Base-by-base conservation (phyloP, 1,140 invertebrate genomes). In the Cydia strobilella region DNA sequence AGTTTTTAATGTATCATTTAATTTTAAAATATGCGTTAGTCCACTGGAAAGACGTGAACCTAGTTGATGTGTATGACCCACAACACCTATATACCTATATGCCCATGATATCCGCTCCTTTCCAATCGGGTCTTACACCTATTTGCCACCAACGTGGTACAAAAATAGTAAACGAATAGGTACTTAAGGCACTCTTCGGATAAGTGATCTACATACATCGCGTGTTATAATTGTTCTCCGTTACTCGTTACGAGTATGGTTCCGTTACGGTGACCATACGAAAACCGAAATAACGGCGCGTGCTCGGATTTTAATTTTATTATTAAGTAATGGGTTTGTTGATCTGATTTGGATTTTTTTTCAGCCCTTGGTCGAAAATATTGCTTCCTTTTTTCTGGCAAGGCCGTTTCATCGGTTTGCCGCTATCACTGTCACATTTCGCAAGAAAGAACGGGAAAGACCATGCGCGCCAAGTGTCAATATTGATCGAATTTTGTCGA, bases 261-360 rank as follows among this genome's bases (percentile, higher is more conserved):
- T 78, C 84, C 85, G 85, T 85, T 87, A 87, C 81, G 76, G 81
- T 84, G 84, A 79, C 82, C 83, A 81, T 82, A 80, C 76, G 71
- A 73, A 65, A 73, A 51, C 35, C 59, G 51, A 75, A 65, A 74
- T 80, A 80, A 80, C 76, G 76, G 77, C 79, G 76, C 77, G 77
- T 80, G 80, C 80, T 77, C 63, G 75, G 75, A 77, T 79, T 77
- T 69, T 20, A 74, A 76, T 77, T 79, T 75, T 73, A 72, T 73
- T 74, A 69, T 69, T 35, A 69, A 18, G 65, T 69, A 69, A 69
- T 69, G 65, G 65, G 65, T 69, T 69, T 69, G 65, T 69, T 69
- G 65, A 69, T 69, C 65, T 18, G 65, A 35, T 27, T 31, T 31
- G 20, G 54, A 12, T 59, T 18, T 54, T 23, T 59, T 18, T 54